These are phyloP conservation scores for Ashinkailepas kermadecensis DNA, from an alignment of 2,888 invertebrate species.

Conservation along the genomic window DNA sequence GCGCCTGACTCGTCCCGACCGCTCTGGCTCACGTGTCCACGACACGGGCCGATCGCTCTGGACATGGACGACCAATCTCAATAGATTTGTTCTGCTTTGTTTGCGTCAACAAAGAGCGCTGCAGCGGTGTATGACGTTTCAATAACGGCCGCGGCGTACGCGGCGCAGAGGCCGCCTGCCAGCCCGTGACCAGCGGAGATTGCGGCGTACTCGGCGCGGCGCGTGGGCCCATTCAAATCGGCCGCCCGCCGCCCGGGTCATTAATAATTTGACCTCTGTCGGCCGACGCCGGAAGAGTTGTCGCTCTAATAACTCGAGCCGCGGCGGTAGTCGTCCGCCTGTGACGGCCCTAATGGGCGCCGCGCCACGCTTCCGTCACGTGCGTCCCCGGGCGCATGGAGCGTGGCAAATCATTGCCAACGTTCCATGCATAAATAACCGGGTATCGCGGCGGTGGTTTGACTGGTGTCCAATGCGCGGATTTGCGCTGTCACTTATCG, in stretches of 20 bases:
- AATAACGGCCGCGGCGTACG: background rate
- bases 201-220: background rate
- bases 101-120: background rate
- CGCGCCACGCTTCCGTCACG: background rate
- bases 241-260: background rate
- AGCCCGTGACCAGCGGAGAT: background rate
- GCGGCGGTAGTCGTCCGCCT: background rate
- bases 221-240: background rate
- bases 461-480: background rate
- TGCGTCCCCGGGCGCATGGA: background rate
- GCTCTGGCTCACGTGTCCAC: background rate
- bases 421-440: background rate
- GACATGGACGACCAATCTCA: background rate
- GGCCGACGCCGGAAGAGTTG: slow-evolving; percentile 4
- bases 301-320: background rate
- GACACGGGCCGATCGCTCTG: background rate
- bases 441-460: background rate
- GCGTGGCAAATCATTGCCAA: background rate
- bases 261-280: background rate
- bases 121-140: background rate
- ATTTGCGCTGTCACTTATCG: background rate
- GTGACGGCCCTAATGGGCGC: background rate
- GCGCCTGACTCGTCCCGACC: background rate
- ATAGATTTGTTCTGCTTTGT: slow-evolving; percentile 19
- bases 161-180: background rate